Evolutionary conservation across 2,113 vertebrate species (phyloP), one percentile per base, ranked within the genome.

Genomic region (Peucedramus taeniatus): DNA sequence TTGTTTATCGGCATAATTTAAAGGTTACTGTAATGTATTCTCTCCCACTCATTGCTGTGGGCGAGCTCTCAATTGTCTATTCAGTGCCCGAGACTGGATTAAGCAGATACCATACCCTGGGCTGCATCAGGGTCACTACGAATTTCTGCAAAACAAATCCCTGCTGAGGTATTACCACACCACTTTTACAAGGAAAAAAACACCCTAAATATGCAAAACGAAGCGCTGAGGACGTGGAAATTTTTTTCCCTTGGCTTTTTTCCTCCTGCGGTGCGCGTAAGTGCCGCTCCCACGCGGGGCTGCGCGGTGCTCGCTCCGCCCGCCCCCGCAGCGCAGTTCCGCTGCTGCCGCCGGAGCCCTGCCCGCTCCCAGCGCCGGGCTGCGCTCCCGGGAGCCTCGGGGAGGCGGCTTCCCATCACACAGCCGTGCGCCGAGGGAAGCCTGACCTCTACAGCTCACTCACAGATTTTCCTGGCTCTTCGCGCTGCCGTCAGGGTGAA

Each of bases 381-480:
- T 8, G 39, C 28, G 6, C 6, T 20, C 20, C 47, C 20, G 1
- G 27, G 10, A 27, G 40, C 49, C 15, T 9, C 2, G 15, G 18
- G 3, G 24, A 51, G 23, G 39, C 7, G 1, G 4, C 9, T n/a
- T 13, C 35, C 6, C 47, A 26, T 3, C 37, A 0, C 5, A 6
- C 20, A 12, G 35, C 51, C 44, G 19, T 51, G 76, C 70, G 27
- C 81, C 9, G 83, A 51, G 96, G 63, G 60, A 91, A 96, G 95
- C 56, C 98, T 97, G 98, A 98, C 97, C 94, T 92, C 98, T 97
- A 96, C 72, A 90, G 98, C 60, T 78, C 44, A 33, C 4, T 23
- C 61, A 8, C 49, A n/a, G 90, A 50, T 61, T 70, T 63, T 57
- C 84, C 65, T 17, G 81, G 37, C 42, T 84, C 85, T 86, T 54